Percentiles rank a stretch among this genome's conserved stretches.
phyloP scores from a whole-genome alignment of 2,113 vertebrate genomes.

The Syngnathus floridae region DNA sequence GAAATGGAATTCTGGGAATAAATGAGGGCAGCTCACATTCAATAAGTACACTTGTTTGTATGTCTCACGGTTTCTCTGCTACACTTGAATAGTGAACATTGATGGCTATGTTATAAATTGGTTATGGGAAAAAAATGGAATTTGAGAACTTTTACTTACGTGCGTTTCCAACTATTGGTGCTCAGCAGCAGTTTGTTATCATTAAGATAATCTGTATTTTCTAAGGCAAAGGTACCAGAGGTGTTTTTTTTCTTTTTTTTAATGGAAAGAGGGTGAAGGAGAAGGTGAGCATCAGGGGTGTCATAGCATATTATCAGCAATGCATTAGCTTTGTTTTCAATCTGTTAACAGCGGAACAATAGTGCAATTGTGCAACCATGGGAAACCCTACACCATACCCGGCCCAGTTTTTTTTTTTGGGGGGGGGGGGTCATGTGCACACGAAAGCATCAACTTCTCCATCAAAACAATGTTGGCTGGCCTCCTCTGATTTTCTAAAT shows the following conservation, averaged over 20 bases:
- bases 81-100: not conserved
- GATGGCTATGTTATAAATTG: not conserved
- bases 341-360: slow-evolving; percentile 66
- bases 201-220: no score
- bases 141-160: no score
- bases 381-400: slow-evolving; percentile 63
- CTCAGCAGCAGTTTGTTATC: no score
- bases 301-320: slow-evolving; percentile 47
- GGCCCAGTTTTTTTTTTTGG: slow-evolving; percentile 28
- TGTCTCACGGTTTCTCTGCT: not conserved
- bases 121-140: not conserved
- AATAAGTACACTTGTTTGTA: not conserved
- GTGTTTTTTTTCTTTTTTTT: no score
- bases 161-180: no score
- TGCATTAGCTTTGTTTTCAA: slow-evolving; percentile 65
- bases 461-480: slow-evolving; percentile 37
- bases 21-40: slow-evolving; percentile 1
- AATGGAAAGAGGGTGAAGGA: not conserved
- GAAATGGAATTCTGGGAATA: not conserved
- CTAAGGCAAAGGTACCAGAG: no score
- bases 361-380: slow-evolving; percentile 57
- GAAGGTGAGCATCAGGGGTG: not conserved
- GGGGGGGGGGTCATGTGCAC: slow-evolving; percentile 45
- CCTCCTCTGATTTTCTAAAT: slow-evolving; percentile 27
- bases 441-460: slow-evolving; percentile 35